phyloP scores from a whole-genome alignment of 2,888 invertebrate species.

The Epinotia bilunana region DNA sequence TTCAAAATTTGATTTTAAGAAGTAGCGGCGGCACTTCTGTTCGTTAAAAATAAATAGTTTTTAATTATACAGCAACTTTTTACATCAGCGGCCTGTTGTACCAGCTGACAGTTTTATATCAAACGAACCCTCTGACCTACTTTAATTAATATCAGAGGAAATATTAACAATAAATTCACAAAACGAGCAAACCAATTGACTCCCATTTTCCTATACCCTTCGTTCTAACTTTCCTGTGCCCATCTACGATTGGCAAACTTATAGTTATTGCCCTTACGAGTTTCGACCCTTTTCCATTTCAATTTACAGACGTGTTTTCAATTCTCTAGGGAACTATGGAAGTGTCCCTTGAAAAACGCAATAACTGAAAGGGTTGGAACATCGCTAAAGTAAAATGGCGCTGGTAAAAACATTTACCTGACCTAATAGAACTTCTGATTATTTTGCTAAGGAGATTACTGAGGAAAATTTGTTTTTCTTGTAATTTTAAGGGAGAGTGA shows the following conservation, averaged over 20 bases:
- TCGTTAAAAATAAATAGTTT: no score
- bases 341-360: constrained; percentile 63
- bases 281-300: constrained; percentile 75
- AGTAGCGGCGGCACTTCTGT: no score
- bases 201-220: constrained; percentile 42
- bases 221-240: constrained; percentile 48
- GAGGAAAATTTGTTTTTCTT: constrained; percentile 5
- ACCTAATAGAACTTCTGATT: constrained; percentile 35
- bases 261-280: constrained; percentile 69
- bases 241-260: constrained; percentile 61
- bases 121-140: constrained; percentile 21
- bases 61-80: neutral
- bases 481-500: neutral
- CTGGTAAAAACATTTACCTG: constrained; percentile 39
- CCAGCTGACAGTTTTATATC: constrained; percentile 14
- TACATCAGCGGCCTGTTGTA: neutral
- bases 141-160: neutral
- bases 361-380: constrained; percentile 60
- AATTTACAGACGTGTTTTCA: constrained; percentile 74
- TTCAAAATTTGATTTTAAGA: no score
- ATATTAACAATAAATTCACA: constrained; percentile 42
- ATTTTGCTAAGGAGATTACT: constrained; percentile 15
- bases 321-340: constrained; percentile 64
- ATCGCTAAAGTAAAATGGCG: constrained; percentile 32
- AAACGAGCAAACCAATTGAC: constrained; percentile 44